Evolutionary conservation across 2,888 invertebrate genomes (phyloP), one percentile per base, ranked within the genome.

Genomic region (Theodoxus fluviatilis): DNA sequence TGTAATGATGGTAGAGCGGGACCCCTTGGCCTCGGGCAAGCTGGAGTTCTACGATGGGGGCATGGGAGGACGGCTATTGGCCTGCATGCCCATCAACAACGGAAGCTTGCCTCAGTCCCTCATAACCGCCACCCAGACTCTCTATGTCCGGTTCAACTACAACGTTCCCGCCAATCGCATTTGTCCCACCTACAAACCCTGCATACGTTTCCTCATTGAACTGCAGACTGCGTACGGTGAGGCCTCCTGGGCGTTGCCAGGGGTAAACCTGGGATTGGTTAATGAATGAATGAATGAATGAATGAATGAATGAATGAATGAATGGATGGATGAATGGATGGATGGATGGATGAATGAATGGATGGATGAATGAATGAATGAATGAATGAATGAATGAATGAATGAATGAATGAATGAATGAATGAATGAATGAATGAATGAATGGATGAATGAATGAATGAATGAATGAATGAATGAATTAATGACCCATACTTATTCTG

Each of bases 1-100:
- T 82, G 94, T 96, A 82, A 90, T 95, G 67, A 92, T 94, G 85
- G 91, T 95, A 84, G 90, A 92, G 72, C 92, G 94, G 18, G 87
- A 88, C 67, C 80, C 82, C 3, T 76, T 78, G 22, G 92, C 92
- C 80, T 93, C 93, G 80, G 94, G 81, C 0, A 74, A 61, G 2
- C 77, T 87, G 28, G 78, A 76, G 6, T 73, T 87, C 15, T 78
- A 75, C 49, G 86, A 87, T 63, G 80, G 79, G 3, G 61, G 71
- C n/a, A 3, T 9, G 0, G 12, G 18, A 3, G 93, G 94, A 78
- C 92, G 92, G 77, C 87, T 94, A 33, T 73, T 96, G 55, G 91
- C 92, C 28, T 88, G 89, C 0, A 92, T 95, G 85, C 89, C 89
- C 69, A 91, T 97, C 65, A 90, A 92, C 80, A 98, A 98, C 86